Evolutionary conservation across 2,888 invertebrate genomes (phyloP).

Genomic region (Aelia acuminata): DNA sequence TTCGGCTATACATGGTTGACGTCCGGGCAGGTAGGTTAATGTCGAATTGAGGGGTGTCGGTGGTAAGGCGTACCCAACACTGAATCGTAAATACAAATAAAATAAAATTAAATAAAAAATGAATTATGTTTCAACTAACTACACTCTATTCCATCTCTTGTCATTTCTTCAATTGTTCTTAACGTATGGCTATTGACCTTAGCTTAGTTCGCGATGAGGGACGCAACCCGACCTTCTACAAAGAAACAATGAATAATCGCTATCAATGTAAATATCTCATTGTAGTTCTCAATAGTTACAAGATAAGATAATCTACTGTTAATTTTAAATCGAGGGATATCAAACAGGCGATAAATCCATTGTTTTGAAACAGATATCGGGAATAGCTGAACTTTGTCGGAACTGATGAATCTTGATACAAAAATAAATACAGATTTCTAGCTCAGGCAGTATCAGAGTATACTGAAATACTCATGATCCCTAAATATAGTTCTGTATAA

Average conservation of each 20-base stretch:
- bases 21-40: too few relatives aligned
- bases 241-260: conserved; percentile 9
- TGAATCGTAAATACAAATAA: too few relatives aligned
- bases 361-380: neutral
- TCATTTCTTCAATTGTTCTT: neutral
- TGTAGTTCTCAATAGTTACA: neutral
- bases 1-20: too few relatives aligned
- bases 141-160: too few relatives aligned
- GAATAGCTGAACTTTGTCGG: neutral
- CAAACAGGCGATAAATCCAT: neutral
- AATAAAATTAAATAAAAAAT: too few relatives aligned
- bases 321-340: conserved; percentile 6
- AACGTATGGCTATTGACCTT: neutral
- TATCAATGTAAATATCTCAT: conserved; percentile 5
- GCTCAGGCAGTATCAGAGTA: neutral
- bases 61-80: too few relatives aligned
- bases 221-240: neutral
- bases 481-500: neutral
- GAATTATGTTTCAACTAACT: too few relatives aligned
- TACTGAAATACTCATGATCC: neutral
- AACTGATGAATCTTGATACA: neutral
- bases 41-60: too few relatives aligned
- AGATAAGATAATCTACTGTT: neutral
- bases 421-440: neutral
- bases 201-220: neutral